Evolutionary conservation across 2,888 invertebrate genomes (phyloP).

Genomic region (Atrina japonica): DNA sequence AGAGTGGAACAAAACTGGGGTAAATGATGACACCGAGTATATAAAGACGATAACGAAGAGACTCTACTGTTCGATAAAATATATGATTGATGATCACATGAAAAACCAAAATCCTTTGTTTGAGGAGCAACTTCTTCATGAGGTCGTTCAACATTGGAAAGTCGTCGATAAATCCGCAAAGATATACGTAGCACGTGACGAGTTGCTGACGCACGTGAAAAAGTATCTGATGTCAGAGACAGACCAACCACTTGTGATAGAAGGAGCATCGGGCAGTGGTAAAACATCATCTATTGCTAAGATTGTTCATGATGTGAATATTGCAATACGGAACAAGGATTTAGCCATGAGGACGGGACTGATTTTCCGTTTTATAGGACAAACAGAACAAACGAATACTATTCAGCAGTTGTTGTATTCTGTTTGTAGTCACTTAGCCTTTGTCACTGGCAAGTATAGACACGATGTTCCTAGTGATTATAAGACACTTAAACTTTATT

Average conservation of each 20-base stretch:
- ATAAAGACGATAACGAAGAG: conserved; percentile 55
- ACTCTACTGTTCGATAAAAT: conserved; percentile 60
- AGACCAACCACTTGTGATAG: conserved; percentile 68
- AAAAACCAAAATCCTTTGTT: conserved; percentile 41
- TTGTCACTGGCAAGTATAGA: conserved; percentile 55
- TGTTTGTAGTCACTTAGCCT: conserved; percentile 69
- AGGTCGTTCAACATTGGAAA: conserved; percentile 65
- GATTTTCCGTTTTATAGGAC: conserved; percentile 68
- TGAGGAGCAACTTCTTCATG: conserved; percentile 63
- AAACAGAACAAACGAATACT: conserved; percentile 61
- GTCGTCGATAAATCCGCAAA: conserved; percentile 48
- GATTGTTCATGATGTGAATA: conserved; percentile 58
- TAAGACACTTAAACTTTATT: conserved; percentile 62
- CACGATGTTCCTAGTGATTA: conserved; percentile 63
- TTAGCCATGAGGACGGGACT: conserved; percentile 58
- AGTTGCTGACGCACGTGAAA: conserved; percentile 57
- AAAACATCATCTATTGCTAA: conserved; percentile 73
- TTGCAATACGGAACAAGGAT: conserved; percentile 49
- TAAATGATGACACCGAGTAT: conserved; percentile 53
- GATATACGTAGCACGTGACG: conserved; percentile 63
- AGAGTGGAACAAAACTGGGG: conserved; percentile 34
- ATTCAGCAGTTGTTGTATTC: conserved; percentile 63
- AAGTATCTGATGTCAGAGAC: conserved; percentile 65
- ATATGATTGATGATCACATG: conserved; percentile 60
- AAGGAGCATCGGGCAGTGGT: conserved; percentile 69